Conservation (phyloP, 2,888 invertebrate species). For the Thyatira batis region DNA sequence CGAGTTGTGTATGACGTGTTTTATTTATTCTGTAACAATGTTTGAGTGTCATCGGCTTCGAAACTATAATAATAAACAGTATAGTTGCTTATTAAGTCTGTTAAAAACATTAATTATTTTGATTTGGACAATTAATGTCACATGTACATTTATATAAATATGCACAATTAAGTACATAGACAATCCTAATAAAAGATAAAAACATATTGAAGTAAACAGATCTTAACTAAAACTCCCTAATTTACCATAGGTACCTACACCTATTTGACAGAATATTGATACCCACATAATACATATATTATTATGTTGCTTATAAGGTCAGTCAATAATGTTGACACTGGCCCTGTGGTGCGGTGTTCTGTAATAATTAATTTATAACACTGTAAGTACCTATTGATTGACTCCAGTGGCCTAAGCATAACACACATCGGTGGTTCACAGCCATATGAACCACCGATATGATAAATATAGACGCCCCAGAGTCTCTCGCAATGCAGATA, state of each 20-base stretch:
- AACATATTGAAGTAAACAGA: too few species aligned
- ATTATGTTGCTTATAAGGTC: slow-evolving; percentile 50
- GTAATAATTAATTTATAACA: slow-evolving; percentile 59
- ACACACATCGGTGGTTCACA: slow-evolving; percentile 61
- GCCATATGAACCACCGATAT: slow-evolving; percentile 43
- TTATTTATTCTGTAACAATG: slow-evolving; percentile 6
- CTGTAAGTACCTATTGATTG: slow-evolving; percentile 55
- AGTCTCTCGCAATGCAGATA: slow-evolving; percentile 44
- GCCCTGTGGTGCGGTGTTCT: slow-evolving; percentile 52
- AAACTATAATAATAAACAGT: not conserved
- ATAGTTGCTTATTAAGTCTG: too few species aligned
- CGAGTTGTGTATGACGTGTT: slow-evolving; percentile 14
- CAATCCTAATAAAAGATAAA: too few species aligned
- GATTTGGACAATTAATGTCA: not conserved
- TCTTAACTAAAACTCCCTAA: too few species aligned
- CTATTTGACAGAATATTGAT: too few species aligned
- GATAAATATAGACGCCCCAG: slow-evolving; percentile 66
- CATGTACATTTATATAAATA: not conserved
- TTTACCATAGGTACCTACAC: too few species aligned
- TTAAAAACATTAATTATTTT: not conserved
- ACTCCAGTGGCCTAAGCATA: slow-evolving; percentile 53
- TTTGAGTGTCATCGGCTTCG: not conserved
- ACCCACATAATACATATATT: too few species aligned
- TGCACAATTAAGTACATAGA: too few species aligned
- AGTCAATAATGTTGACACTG: slow-evolving; percentile 47